Base-by-base conservation (phyloP, 2,797 vertebrate species). In the Crypturellus tataupa region DNA sequence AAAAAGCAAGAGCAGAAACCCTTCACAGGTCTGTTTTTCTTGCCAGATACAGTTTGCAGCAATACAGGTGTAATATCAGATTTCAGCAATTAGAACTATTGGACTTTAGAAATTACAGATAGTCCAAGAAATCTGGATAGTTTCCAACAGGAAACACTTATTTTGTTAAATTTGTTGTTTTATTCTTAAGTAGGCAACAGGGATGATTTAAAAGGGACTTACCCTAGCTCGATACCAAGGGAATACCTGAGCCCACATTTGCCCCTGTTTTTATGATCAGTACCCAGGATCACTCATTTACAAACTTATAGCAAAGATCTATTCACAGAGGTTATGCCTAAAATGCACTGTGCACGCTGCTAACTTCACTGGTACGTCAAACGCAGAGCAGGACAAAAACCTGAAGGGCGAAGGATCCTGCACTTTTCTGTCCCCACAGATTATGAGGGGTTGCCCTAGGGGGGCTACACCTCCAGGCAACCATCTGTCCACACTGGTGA, bases 251-350 rank as follows among this genome's bases (percentile, higher is more conserved):
- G 12, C 10, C n/a, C 3, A 0, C 15, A 2, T n/a, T 80, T 78
- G 56, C 69, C 81, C 73, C 55, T 47, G 67, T 39, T 70, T 76
- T 65, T 78, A 51, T 77, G 35, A 81, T 60, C 3, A 6, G 15
- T 42, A 19, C 29, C 6, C 37, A 51, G 58, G 3, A 39, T 29
- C 0, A 0, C 42, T 55, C 29, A 9, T 12, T 69, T 10, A 18
- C 20, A 12, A 4, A 5, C 73, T 72, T 79, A 60, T 77, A 69
- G 33, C 60, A 20, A 88, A 82, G 35, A 85, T 20, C 12, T 58
- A 20, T n/a, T 73, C 0, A 0, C 39, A 76, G 69, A 67, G 85
- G 27, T 60, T 62, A 90, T 76, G 80, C 49, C 29, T 73, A 62
- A 80, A 85, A 68, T n/a, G 29, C 24, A 20, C 49, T 55, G 39